Conservation (phyloP, 2,888 invertebrate species). For the Lithophane socia region DNA sequence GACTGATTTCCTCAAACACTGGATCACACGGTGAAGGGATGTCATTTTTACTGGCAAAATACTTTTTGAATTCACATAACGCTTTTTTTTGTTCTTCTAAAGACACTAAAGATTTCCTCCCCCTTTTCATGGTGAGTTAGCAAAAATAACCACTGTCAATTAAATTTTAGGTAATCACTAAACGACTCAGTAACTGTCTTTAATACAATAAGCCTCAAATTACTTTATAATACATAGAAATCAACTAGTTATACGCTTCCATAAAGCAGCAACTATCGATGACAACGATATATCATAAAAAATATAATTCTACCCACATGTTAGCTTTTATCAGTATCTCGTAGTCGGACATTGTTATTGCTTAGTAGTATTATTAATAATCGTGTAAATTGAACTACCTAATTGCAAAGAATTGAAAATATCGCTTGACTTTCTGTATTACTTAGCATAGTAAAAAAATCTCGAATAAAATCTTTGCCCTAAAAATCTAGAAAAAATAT, state of each 20-base stretch:
- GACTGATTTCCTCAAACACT: conserved; percentile 4
- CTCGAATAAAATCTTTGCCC: too few species aligned
- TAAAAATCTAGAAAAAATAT: too few species aligned
- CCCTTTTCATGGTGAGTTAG: not conserved
- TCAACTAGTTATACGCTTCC: not conserved
- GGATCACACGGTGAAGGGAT: conserved; percentile 7
- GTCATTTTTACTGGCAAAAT: not conserved
- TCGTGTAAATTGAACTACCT: too few species aligned
- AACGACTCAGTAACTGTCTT: not conserved
- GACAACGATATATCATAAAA: too few species aligned
- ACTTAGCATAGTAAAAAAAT: too few species aligned
- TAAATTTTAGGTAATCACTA: not conserved
- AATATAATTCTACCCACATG: not conserved
- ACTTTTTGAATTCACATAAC: conserved; percentile 3
- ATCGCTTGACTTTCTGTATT: too few species aligned
- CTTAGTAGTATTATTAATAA: too few species aligned
- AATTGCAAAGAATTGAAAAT: too few species aligned
- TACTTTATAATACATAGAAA: not conserved
- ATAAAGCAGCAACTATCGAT: too few species aligned
- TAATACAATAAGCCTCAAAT: not conserved
- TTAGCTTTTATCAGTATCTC: too few species aligned
- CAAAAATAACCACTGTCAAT: not conserved
- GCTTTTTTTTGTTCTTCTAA: not conserved
- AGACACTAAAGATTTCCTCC: conserved; percentile 9
- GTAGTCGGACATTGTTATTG: too few species aligned